Evolutionary conservation across 2,113 vertebrate species (phyloP).

Genomic region (Colossoma macropomum): DNA sequence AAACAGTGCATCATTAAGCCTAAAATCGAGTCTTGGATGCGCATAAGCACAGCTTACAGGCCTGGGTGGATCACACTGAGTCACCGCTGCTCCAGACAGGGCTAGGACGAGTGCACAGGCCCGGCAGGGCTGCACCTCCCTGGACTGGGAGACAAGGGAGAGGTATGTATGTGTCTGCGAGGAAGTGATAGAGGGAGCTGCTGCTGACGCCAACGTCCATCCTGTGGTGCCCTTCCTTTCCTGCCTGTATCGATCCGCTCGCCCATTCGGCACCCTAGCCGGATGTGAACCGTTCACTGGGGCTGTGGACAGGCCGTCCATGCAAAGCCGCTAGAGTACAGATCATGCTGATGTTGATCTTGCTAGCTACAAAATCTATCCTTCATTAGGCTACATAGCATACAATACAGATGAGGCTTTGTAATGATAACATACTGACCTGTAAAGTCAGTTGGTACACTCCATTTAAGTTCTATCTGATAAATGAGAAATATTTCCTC

Average conservation of each 20-base stretch:
- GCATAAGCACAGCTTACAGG: neutral
- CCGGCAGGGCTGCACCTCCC: neutral
- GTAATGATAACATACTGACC: neutral
- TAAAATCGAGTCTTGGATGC: slow-evolving; percentile 11
- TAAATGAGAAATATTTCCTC: too few relatives aligned
- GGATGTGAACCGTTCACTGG: neutral
- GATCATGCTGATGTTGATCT: neutral
- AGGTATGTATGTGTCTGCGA: slow-evolving; percentile 1
- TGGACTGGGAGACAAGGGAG: neutral
- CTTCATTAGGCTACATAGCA: neutral
- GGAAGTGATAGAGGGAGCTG: neutral
- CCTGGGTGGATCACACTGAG: slow-evolving; percentile 36
- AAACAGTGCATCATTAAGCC: neutral
- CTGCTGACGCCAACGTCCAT: neutral
- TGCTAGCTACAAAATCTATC: neutral
- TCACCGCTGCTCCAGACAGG: slow-evolving; percentile 37
- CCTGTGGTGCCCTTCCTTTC: slow-evolving; percentile 25
- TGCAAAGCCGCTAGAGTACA: neutral
- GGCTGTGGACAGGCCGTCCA: neutral
- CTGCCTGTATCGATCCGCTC: neutral
- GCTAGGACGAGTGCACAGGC: neutral
- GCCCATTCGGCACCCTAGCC: neutral
- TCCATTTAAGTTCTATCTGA: too few relatives aligned
- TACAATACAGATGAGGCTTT: neutral
- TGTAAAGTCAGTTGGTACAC: neutral